Evolutionary conservation across 2,113 vertebrate genomes (phyloP), one percentile per base, ranked within the genome.

Genomic region (Orthochromis malagaraziensis): DNA sequence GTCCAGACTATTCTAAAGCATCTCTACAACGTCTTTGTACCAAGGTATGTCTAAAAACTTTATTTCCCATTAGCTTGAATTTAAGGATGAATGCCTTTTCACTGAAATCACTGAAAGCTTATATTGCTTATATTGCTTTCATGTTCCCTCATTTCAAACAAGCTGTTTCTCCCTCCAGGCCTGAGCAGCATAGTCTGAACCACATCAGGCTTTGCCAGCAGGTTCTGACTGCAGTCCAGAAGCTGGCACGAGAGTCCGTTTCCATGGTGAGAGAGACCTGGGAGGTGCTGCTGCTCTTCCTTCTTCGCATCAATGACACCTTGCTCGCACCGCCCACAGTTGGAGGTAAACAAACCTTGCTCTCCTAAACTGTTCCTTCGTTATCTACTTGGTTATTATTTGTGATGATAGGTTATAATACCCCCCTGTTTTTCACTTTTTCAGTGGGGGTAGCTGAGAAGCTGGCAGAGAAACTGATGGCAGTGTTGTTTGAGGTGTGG

Each of bases 401-500:
- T 31, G 77, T 85, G 16, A 60, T 38, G 16, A 13, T 21, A 10
- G 6, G 49, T 17, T 6, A 19, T 11, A 75, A 11, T 40, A 31
- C 47, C 55, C 29, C 4, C 6, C 6, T 47, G 10, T 42, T 3
- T 65, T 54, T 26, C 14, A 33, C 6, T 12, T 93, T 86, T 90
- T 93, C 87, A 99, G 98, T 98, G 89, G 98, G 98, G 29, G 98
- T 99, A 94, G 98, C 98, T 79, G 98, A 99, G 89, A 98, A 95
- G 85, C 96, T 99, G 90, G 98, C 98, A 38, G 98, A 99, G 89
- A 98, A 98, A 86, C 85, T 99, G 88, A 98, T 99, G 91, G 97
- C 97, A 0, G 98, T 99, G 92, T 96, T 99, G 84, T 98, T 99
- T 91, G 98, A 99, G 94, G 98, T 99, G 88, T 99, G 98, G 98